phyloP scores from a whole-genome alignment of 2,797 vertebrate species.

The Rhincodon typus region DNA sequence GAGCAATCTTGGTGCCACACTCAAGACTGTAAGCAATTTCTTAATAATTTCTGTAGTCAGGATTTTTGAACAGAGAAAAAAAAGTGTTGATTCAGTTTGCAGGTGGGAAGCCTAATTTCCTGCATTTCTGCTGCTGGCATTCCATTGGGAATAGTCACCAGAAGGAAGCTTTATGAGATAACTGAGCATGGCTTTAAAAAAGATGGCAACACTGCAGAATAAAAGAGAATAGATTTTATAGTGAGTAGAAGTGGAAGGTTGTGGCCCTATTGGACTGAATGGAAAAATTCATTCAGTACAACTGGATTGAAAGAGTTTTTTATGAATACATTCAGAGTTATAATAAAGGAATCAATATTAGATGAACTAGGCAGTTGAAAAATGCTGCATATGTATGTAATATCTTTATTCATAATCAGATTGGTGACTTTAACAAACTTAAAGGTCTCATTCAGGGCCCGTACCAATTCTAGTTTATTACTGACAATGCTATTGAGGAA shows the following conservation, averaged over 20 bases:
- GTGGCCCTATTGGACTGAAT: background rate
- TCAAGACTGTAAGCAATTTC: background rate
- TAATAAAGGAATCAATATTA: constrained; percentile 36
- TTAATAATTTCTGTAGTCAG: background rate
- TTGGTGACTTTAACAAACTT: background rate
- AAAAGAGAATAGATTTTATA: background rate
- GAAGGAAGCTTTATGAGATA: constrained; percentile 40
- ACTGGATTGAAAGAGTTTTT: constrained; percentile 31
- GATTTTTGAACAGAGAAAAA: background rate
- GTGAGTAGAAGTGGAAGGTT: constrained; percentile 26
- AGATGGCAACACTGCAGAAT: constrained; percentile 38
- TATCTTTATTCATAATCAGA: constrained; percentile 34
- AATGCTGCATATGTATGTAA: background rate
- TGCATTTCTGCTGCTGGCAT: constrained; percentile 38
- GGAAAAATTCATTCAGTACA: constrained; percentile 42
- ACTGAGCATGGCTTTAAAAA: constrained; percentile 41
- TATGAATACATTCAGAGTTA: constrained; percentile 40
- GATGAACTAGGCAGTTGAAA: background rate
- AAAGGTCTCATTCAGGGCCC: background rate
- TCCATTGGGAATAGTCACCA: constrained; percentile 38
- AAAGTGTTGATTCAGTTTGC: background rate
- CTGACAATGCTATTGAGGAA: background rate
- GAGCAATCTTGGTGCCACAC: background rate
- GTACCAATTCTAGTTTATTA: background rate
- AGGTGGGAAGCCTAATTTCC: constrained; percentile 29